Conservation (phyloP, 2,113 vertebrate species). For the Vicugna pacos region DNA sequence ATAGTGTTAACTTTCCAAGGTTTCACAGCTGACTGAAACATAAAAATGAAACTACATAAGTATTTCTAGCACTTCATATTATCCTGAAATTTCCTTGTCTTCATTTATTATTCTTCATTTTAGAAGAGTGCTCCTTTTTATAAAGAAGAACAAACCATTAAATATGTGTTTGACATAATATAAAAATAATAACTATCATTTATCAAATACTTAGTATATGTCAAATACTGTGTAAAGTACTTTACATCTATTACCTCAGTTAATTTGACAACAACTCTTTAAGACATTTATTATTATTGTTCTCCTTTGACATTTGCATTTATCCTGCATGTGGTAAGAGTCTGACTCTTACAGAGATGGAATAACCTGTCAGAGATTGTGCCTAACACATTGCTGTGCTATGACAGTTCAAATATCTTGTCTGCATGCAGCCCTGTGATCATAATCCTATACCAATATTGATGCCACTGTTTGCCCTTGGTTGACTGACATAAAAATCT, state of each 20-base stretch:
- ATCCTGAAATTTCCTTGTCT: conserved; percentile 10
- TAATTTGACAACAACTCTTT: conserved; percentile 63
- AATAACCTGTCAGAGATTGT: conserved; percentile 3
- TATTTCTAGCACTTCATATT: conserved; percentile 49
- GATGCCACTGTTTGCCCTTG: background rate
- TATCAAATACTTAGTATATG: conserved; percentile 57
- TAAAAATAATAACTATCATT: conserved; percentile 72
- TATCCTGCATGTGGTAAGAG: conserved; percentile 16
- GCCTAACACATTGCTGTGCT: background rate
- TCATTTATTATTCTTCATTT: conserved; percentile 56
- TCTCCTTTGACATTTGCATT: conserved; percentile 51
- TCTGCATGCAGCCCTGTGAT: background rate
- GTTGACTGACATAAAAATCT: background rate
- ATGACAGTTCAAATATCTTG: background rate
- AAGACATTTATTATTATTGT: conserved; percentile 61
- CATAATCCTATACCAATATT: background rate
- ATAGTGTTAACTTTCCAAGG: too few species aligned
- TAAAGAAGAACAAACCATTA: conserved; percentile 67
- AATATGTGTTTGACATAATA: conserved; percentile 57
- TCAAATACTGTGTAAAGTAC: conserved; percentile 43
- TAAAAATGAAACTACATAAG: background rate
- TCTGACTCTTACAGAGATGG: background rate
- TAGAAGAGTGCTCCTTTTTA: conserved; percentile 50
- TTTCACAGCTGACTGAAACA: background rate
- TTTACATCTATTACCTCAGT: conserved; percentile 61